phyloP scores from a whole-genome alignment of 1,140 invertebrate genomes.

The Holcopasites calliopsidis region DNA sequence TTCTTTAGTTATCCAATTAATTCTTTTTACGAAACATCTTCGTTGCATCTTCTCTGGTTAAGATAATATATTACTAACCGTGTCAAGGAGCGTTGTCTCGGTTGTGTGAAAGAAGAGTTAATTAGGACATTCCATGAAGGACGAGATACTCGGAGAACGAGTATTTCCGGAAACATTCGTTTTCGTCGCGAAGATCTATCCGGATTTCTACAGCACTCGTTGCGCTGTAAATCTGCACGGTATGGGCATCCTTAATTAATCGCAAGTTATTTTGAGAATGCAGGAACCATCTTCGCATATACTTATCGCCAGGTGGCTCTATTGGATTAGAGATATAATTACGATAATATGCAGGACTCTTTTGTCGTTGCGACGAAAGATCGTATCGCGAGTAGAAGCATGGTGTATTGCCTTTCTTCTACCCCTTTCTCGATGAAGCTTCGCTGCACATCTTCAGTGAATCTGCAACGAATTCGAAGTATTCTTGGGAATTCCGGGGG shows the following conservation, averaged over 20 bases:
- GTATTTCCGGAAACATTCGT: background rate
- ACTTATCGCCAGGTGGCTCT: background rate
- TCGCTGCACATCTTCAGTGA: background rate
- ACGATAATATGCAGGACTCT: constrained; percentile 6
- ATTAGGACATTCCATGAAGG: background rate
- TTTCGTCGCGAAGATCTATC: background rate
- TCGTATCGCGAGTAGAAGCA: background rate
- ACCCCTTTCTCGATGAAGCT: background rate
- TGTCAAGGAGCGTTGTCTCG: background rate
- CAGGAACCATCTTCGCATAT: background rate
- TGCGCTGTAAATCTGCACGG: background rate
- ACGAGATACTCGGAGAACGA: background rate
- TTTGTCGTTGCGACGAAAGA: constrained; percentile 15
- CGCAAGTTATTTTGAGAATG: constrained; percentile 1
- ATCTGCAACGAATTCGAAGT: background rate
- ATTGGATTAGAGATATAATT: constrained; percentile 24
- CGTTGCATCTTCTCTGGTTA: too few species aligned
- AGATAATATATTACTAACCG: too few species aligned
- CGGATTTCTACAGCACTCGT: background rate
- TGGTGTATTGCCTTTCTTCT: background rate
- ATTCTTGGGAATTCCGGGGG: background rate
- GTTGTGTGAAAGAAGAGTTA: background rate
- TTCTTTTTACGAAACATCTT: too few species aligned
- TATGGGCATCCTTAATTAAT: background rate
- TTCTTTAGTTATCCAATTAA: too few species aligned